Evolutionary conservation across 2,113 vertebrate genomes (phyloP), one percentile per base, ranked within the genome.

Genomic region (Melanotaenia duboulayi): DNA sequence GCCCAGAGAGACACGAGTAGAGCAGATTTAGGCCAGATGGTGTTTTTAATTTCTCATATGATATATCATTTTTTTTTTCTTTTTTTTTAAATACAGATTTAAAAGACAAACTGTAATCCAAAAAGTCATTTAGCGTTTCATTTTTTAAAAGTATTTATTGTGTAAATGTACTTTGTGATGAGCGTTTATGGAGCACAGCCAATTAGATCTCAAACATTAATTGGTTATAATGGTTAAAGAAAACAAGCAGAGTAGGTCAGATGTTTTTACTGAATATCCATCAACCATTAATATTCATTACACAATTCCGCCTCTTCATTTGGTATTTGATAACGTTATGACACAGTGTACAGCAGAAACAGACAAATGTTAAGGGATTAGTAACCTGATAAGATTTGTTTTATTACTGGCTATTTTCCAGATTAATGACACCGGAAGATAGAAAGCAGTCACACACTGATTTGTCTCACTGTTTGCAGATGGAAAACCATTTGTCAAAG

Each of bases 1-100:
- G 87, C 63, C 78, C 62, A 76, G 69, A 81, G 78, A 83, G 73
- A 82, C 48, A 64, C 0, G 7, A 58, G 65, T 63, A 79, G n/a
- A 87, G 60, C 79, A 71, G 52, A 86, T 86, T 86, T 75, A 78
- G 77, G 54, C 78, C 89, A 89, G 86, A 89, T 91, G 89, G 86
- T 76, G 80, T 81, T 86, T 88, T 73, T 63, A 35, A 75, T 84
- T 77, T 72, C 50, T 68, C 14, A 49, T 65, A 71, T 69, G 61
- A 57, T 56, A 28, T 87, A 67, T 76, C 11, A 55, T 75, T 54
- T 24, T 65, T 44, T 71, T 37, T 23, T 50, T 69, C 55, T 25
- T 32, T 59, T 70, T 55, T 52, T 65, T 7, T 71, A 64, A 35
- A n/a, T 59, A 48, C 20, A 25, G 13, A 23, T 59, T 56, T 61